Conservation (phyloP, 2,888 invertebrate species). For the Saturnia pavonia region DNA sequence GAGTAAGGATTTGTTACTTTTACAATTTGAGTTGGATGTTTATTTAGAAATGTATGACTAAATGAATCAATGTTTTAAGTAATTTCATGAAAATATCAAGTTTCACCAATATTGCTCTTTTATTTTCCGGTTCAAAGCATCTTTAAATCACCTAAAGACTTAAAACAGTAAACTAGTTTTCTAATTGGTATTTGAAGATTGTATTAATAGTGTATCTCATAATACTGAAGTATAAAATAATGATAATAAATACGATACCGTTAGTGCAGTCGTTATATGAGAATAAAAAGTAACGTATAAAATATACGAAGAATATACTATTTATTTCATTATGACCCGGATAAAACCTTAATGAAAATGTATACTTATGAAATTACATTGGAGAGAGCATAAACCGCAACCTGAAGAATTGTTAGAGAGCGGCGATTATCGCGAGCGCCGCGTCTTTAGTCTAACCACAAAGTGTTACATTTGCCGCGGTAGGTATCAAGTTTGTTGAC, state of each 20-base stretch:
- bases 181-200: neutral
- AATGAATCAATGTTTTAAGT: neutral
- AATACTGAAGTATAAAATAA: neutral
- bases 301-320: too few relatives aligned
- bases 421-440: constrained; percentile 37
- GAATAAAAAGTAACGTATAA: too few relatives aligned
- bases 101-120: neutral
- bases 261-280: neutral
- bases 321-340: neutral
- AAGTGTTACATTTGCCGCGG: constrained; percentile 12
- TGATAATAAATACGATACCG: neutral
- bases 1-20: neutral
- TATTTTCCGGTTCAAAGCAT: neutral
- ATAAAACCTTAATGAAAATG: neutral
- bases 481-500: constrained; percentile 51
- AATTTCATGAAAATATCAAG: neutral
- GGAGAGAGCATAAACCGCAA: neutral
- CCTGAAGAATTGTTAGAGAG: constrained; percentile 3
- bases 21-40: neutral
- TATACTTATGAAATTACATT: neutral
- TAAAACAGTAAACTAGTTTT: neutral
- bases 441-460: constrained; percentile 30
- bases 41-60: neutral
- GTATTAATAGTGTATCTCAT: neutral
- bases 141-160: neutral